Evolutionary conservation across 2,888 invertebrate species (phyloP).

Genomic region (Heteromyza rotundicornis): DNA sequence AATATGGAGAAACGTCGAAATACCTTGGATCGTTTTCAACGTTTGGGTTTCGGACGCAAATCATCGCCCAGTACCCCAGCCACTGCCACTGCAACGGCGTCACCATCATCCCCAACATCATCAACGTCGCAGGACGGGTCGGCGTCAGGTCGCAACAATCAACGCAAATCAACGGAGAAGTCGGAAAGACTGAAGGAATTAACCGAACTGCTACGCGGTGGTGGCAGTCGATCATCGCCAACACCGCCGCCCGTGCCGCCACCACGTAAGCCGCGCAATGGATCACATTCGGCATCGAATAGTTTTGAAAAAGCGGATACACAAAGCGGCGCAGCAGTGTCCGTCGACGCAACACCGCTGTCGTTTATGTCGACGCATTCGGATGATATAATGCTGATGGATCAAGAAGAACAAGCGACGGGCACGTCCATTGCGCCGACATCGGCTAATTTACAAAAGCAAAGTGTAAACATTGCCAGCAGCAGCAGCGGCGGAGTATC

Average conservation of each 20-base stretch:
- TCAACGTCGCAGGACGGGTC: constrained; percentile 24
- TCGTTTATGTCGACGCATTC: constrained; percentile 34
- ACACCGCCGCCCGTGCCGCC: constrained; percentile 68
- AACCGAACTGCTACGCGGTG: constrained; percentile 78
- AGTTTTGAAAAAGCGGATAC: constrained; percentile 58
- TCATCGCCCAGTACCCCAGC: constrained; percentile 45
- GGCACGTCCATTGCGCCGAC: constrained; percentile 37
- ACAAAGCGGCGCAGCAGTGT: constrained; percentile 18
- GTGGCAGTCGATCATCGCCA: constrained; percentile 61
- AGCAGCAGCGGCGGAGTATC: constrained; percentile 8
- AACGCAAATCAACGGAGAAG: constrained; percentile 67
- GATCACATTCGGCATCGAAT: constrained; percentile 62
- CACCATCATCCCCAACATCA: constrained; percentile 10
- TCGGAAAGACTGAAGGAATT: constrained; percentile 77
- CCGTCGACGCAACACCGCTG: constrained; percentile 24
- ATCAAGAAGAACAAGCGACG: constrained; percentile 43
- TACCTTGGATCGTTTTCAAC: constrained; percentile 84
- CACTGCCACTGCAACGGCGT: constrained; percentile 24
- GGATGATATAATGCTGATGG: constrained; percentile 47
- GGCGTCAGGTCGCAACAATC: constrained; percentile 43
- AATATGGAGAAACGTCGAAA: constrained; percentile 64
- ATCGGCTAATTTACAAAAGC: constrained; percentile 5
- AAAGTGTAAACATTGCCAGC: constrained; percentile 10
- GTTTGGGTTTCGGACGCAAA: constrained; percentile 72
- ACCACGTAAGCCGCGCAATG: constrained; percentile 63